Evolutionary conservation across 2,797 vertebrate species (phyloP), one percentile per base, ranked within the genome.

Genomic region (Erpetoichthys calabaricus): DNA sequence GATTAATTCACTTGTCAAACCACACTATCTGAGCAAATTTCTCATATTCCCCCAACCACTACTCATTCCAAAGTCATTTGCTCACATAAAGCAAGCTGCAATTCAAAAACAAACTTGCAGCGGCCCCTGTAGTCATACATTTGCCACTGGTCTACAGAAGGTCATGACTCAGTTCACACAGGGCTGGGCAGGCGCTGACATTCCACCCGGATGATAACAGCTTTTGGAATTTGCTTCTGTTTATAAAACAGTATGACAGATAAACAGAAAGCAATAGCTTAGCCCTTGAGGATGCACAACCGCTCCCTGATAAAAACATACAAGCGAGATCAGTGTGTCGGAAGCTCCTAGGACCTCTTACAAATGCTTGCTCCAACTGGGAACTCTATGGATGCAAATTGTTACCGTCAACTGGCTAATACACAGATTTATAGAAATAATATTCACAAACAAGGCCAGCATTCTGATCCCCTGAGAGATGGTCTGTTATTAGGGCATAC

Each of bases 271-370:
- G 47, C 47, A 47, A 9, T 47, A 9, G 25, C 25, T 25, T 25
- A 25, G 25, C 25, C 25, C 25, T 25, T 25, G 25, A 25, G 25
- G 25, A 25, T 25, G 25, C 25, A 25, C 25, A 25, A 2, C 25
- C 25, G 25, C 25, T 25, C 25, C 81, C 76, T 71, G 86, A 83
- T 81, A 53, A 7, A 58, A 57, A 61, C 41, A 59, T 65, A 62
- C 63, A 60, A 57, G 70, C 7, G 67, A 49, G 61, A 57, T 8
- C 8, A 8, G 2, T 5, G 45, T 25, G 51, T 25, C 42, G 10
- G 25, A 25, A 25, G 25, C 25, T 25, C 25, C 25, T 25, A 25
- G 25, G 25, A 25, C 25, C 25, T 25, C 25, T 25, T 25, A 25
- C 25, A 25, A 25, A 25, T 7, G 5, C 25, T 43, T 3, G 5